Conservation (phyloP, 2,113 vertebrate species). For the Gulo gulo region DNA sequence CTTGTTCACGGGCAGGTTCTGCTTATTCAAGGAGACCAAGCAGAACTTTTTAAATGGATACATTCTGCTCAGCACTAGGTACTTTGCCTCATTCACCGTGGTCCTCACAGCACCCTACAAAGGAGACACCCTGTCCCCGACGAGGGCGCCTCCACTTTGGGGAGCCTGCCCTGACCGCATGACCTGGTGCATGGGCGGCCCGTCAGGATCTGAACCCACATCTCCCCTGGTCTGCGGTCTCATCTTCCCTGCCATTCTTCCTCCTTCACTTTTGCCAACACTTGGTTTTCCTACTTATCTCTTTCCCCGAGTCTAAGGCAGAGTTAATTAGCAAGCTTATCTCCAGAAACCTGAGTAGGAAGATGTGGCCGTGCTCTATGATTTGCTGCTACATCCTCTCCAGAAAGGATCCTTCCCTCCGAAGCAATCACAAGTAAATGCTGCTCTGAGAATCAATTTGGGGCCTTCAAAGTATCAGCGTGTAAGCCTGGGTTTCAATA, state of each 20-base stretch:
- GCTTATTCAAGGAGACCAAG: not conserved
- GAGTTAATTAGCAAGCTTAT: not conserved
- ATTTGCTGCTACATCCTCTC: not conserved
- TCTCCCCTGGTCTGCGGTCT: not conserved
- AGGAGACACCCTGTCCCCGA: accelerated
- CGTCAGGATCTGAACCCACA: not conserved
- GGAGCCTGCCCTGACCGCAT: not conserved
- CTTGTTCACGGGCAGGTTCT: accelerated
- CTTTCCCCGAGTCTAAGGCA: not conserved
- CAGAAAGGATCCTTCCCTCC: not conserved
- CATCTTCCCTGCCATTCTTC: not conserved
- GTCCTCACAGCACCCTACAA: not conserved
- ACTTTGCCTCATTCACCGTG: not conserved
- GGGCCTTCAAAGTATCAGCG: not conserved
- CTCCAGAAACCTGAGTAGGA: not conserved
- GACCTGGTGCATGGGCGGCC: accelerated
- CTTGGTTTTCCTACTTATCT: not conserved
- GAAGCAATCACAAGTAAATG: not conserved
- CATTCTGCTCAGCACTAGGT: not conserved
- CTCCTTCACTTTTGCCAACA: not conserved
- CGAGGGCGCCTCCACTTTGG: not conserved
- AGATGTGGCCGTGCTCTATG: not conserved
- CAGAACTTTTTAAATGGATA: not conserved
- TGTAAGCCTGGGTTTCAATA: not conserved
- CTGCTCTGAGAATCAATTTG: not conserved